Percentiles rank a stretch among this genome's conserved stretches.
These are phyloP conservation scores for Dendrolimus houi DNA, from an alignment of 2,888 invertebrate genomes.

Conservation along the genomic window DNA sequence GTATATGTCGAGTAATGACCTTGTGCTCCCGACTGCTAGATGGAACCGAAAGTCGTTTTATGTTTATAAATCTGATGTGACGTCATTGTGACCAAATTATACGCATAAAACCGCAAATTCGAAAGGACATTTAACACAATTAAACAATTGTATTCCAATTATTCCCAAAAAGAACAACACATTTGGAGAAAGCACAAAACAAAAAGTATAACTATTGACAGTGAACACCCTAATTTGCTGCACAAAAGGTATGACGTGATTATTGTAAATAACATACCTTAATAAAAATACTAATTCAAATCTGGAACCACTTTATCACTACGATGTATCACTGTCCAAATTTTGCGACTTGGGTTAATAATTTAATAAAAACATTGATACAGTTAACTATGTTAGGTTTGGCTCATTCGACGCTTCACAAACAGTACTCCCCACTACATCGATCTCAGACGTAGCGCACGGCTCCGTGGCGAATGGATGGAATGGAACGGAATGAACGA, in stretches of 20 bases:
- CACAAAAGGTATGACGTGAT: constrained; percentile 45
- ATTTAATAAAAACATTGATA: constrained; percentile 46
- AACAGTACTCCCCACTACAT: constrained; percentile 49
- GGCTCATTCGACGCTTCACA: constrained; percentile 49
- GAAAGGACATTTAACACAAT: constrained; percentile 18
- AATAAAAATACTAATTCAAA: constrained; percentile 28
- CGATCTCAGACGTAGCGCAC: constrained; percentile 39
- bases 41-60: constrained; percentile 57
- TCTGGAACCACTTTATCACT: constrained; percentile 15
- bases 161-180: not conserved
- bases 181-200: not conserved
- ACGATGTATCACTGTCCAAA: constrained; percentile 10
- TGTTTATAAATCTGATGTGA: constrained; percentile 70
- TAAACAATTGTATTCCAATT: constrained; percentile 2
- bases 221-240: constrained; percentile 42
- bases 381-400: constrained; percentile 41
- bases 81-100: constrained; percentile 65
- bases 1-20: constrained; percentile 55
- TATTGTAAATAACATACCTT: constrained; percentile 57
- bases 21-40: constrained; percentile 57
- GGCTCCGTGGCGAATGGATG: constrained; percentile 37
- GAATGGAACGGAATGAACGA: constrained; percentile 32
- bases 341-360: constrained; percentile 12
- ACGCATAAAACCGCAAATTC: constrained; percentile 33
- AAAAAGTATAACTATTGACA: constrained; percentile 24